Base-by-base conservation (phyloP, 2,113 vertebrate genomes). In the Oreochromis niloticus region DNA sequence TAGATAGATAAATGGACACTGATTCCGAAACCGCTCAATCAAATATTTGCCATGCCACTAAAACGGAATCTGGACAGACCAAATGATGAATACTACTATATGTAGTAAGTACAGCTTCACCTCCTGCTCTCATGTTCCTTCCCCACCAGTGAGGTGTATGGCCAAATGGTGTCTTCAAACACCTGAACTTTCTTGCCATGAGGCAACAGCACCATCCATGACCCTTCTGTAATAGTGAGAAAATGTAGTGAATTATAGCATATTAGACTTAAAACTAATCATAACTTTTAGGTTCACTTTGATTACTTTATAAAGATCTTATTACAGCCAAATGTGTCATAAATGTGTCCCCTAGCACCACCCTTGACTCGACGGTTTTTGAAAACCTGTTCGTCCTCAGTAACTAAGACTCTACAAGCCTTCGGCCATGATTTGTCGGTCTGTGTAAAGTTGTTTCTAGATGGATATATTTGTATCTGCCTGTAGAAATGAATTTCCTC, bases 401-500 rank as follows among this genome's bases (percentile, higher is more conserved):
- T 52, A 63, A 19, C 16, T 36, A 66, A 66, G 32, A 36, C 17
- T 78, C 82, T 85, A 50, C 32, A 71, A 79, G 43, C 17, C 11
- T 19, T 19, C 14, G 50, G 71, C 54, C 73, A 80, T 3, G 27
- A 55, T 87, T 55, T 81, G 78, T 22, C 75, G 30, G 57, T 27
- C 22, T 6, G 19, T 57, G 80, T 88, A 30, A 85, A 84, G 84
- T 52, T 88, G 32, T 80, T 82, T 81, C n/a, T 71, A 78, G 59
- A 61, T 56, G 59, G 54, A 55, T 84, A 54, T 63, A 36, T 84
- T 73, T 83, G 56, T 80, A 81, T 82, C 46, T 86, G 22, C 4
- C 54, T 34, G 52, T 84, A 43, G 79, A 88, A 86, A 92, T 80
- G 39, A 52, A 80, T 81, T 86, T 87, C 41, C 55, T 83, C 61